These are phyloP conservation scores for Pachycephala philippinensis DNA, from an alignment of 2,113 vertebrate species.

Conservation along the genomic window DNA sequence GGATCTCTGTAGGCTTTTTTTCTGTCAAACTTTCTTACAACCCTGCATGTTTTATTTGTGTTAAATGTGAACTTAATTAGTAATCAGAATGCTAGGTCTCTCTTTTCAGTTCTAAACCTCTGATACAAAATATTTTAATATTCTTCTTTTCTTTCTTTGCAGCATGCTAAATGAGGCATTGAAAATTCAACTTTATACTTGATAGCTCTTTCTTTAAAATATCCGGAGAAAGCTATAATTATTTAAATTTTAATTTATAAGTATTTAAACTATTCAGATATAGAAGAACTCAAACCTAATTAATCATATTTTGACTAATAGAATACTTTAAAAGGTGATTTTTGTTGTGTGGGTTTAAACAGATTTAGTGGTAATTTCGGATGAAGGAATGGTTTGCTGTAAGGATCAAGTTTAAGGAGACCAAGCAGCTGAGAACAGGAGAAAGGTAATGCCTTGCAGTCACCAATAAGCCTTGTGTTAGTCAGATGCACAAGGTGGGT, in stretches of 20 bases:
- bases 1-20: neutral
- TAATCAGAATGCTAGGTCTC: slow-evolving; percentile 31
- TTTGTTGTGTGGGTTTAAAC: neutral
- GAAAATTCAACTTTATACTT: slow-evolving; percentile 38
- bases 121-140: slow-evolving; percentile 64
- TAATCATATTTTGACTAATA: slow-evolving; percentile 37
- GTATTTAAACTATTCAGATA: slow-evolving; percentile 21
- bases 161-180: slow-evolving; percentile 47
- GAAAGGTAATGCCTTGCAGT: neutral
- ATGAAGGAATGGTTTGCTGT: neutral
- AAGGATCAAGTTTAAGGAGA: neutral
- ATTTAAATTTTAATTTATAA: slow-evolving; percentile 62
- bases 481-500: neutral
- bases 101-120: slow-evolving; percentile 43
- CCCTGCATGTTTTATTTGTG: neutral
- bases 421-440: neutral
- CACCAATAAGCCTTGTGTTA: neutral
- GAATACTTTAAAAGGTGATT: neutral
- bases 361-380: neutral
- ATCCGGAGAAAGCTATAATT: slow-evolving; percentile 51
- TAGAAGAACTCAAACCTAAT: slow-evolving; percentile 15
- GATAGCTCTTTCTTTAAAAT: slow-evolving; percentile 30
- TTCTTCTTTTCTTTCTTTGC: slow-evolving; percentile 12
- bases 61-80: slow-evolving; percentile 56
- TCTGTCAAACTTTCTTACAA: slow-evolving; percentile 28